Evolutionary conservation across 2,113 vertebrate species (phyloP), one percentile per base, ranked within the genome.

Genomic region (Vulpes vulpes): DNA sequence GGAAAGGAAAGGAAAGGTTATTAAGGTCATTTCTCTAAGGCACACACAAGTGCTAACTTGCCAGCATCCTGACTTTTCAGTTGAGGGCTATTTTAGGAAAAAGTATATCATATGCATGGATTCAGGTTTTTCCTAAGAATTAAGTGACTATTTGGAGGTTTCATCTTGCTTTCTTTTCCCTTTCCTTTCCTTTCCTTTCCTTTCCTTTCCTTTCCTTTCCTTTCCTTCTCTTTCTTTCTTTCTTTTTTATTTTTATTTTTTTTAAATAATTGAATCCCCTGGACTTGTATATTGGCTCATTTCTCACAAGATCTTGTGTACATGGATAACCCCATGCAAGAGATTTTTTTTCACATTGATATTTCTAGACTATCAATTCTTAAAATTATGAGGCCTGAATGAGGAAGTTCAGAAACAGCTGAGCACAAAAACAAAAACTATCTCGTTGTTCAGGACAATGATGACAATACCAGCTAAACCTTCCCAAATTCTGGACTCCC

Each of bases 1-100:
- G 12, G 32, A 64, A 95, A 91, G 59, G 96, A 97, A 95, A 86
- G 81, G 53, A 80, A 96, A 95, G 60, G 10, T 85, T 59, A 79
- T 30, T 96, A 82, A 97, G 91, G 55, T 67, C 60, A 59, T 71
- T 90, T 86, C 93, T 96, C 57, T 92, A 60, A 76, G 60, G 38
- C 8, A 38, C 4, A 49, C 12, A 71, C n/a, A 93, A 90, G 22
- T 53, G 62, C 23, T 65, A 25, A 11, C 57, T 84, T 87, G 64
- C 62, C 62, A 87, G 25, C 80, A 53, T 11, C 17, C 23, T 95
- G 74, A 78, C 69, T 89, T 96, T 95, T 62, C 16, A 64, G 67
- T 69, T 38, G 43, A 96, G 95, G 32, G 19, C 59, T 91, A 78
- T 94, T 95, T 95, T 92, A 78, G 84, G 38, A 38, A 71, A 95